Evolutionary conservation across 2,113 vertebrate genomes (phyloP).

Genomic region (Tupaia chinensis): DNA sequence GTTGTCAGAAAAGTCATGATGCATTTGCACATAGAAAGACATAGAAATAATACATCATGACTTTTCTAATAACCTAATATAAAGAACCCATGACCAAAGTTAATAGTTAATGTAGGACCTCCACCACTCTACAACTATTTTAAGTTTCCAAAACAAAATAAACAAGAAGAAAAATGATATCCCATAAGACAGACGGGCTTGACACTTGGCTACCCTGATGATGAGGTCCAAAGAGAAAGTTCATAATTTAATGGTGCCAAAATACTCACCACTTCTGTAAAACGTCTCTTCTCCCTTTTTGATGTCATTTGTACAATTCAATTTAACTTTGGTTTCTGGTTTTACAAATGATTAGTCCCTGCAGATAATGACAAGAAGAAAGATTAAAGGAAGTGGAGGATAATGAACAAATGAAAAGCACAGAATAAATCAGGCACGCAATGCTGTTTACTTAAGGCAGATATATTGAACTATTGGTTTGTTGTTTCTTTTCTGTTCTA

Average conservation of each 20-base stretch:
- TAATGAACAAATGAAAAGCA: background rate
- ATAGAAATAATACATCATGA: too few species aligned
- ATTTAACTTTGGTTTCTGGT: constrained; percentile 32
- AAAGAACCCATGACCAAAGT: background rate
- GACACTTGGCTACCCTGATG: background rate
- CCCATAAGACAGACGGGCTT: background rate
- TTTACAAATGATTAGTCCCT: constrained; percentile 42
- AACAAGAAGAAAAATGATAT: background rate
- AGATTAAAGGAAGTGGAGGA: background rate
- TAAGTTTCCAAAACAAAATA: background rate
- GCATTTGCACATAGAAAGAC: too few species aligned
- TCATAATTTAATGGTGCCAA: background rate
- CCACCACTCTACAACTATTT: background rate
- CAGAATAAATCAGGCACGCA: background rate
- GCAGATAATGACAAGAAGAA: background rate
- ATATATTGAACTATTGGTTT: fast-evolving
- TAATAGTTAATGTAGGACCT: background rate
- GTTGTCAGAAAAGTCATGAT: too few species aligned
- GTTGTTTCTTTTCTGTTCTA: background rate
- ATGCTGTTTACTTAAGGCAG: background rate
- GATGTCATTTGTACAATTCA: background rate
- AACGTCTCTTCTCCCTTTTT: background rate
- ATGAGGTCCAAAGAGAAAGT: background rate
- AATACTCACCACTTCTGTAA: background rate
- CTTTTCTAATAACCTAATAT: too few species aligned